A percentile compares a stretch with the other conserved stretches of the same genome.
Conservation (phyloP, 2,113 vertebrate genomes). For the Hydrolagus affinis region DNA sequence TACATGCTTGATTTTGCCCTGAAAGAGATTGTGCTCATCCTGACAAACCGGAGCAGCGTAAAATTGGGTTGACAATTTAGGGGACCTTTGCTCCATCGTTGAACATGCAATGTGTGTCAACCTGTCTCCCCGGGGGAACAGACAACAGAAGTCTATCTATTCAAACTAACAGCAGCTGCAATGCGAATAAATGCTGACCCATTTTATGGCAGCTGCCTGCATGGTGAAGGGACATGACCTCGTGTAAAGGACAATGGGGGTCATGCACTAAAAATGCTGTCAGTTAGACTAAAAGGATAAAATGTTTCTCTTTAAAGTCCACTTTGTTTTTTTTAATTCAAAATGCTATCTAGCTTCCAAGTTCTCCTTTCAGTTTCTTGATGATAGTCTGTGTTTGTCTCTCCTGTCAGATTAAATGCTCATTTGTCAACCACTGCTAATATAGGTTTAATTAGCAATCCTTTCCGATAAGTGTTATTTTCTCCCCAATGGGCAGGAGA, state of each 20-base stretch:
- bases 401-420: background rate
- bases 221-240: slow-evolving; percentile 74
- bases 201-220: slow-evolving; percentile 88
- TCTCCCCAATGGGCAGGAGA: background rate
- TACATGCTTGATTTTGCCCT: slow-evolving; percentile 72
- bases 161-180: slow-evolving; percentile 60
- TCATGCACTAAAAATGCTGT: slow-evolving; percentile 52
- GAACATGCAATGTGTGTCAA: slow-evolving; percentile 55
- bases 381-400: background rate
- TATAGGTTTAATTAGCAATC: background rate
- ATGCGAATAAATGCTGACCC: slow-evolving; percentile 48
- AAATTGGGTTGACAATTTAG: slow-evolving; percentile 64
- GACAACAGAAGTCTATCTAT: slow-evolving; percentile 55
- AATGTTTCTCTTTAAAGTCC: background rate
- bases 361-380: background rate
- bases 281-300: slow-evolving; percentile 62
- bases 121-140: slow-evolving; percentile 57
- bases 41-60: slow-evolving; percentile 68
- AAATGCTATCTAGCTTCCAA: background rate
- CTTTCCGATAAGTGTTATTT: background rate
- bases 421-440: background rate
- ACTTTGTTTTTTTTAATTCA: background rate
- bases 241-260: slow-evolving; percentile 57
- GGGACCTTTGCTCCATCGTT: slow-evolving; percentile 58
- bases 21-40: slow-evolving; percentile 61